phyloP scores from a whole-genome alignment of 2,888 invertebrate species.

The Hyppa rectilinea region DNA sequence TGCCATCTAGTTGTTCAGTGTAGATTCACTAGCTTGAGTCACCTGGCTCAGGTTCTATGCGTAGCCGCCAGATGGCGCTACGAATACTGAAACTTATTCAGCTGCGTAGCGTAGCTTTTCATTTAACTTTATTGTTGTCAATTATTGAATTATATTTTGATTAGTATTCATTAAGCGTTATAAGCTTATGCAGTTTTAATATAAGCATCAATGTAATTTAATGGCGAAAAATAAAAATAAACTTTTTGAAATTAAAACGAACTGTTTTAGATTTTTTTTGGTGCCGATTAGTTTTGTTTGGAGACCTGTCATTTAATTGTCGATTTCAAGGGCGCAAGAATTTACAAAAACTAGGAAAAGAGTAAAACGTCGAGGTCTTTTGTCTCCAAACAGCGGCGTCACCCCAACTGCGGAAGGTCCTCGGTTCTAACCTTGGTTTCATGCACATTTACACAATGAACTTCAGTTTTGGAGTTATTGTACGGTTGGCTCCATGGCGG shows the following conservation, averaged over 20 bases:
- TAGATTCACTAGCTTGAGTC: conserved; percentile 47
- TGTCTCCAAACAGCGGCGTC: conserved; percentile 82
- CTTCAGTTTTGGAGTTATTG: conserved; percentile 63
- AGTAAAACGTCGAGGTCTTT: conserved; percentile 80
- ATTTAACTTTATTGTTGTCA: background rate
- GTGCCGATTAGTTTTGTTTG: conserved; percentile 49
- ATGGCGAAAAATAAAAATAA: background rate
- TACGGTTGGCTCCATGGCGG: conserved; percentile 38
- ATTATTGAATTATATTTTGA: background rate
- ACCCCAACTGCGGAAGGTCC: conserved; percentile 84
- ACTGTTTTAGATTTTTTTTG: conserved; percentile 24
- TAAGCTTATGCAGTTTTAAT: background rate
- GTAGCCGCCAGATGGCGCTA: conserved; percentile 74
- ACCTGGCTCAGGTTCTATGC: conserved; percentile 55
- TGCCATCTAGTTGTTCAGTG: conserved; percentile 74
- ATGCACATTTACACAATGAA: conserved; percentile 68
- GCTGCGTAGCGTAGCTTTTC: background rate
- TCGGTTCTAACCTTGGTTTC: conserved; percentile 73
- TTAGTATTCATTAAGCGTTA: background rate
- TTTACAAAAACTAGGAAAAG: conserved; percentile 87
- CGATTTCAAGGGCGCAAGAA: conserved; percentile 82
- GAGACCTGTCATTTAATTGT: conserved; percentile 70
- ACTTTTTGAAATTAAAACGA: conserved; percentile 3
- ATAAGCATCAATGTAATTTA: background rate
- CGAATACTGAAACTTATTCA: conserved; percentile 23